Evolutionary conservation across 1,140 invertebrate genomes (phyloP).

Genomic region (Camponotus floridanus): DNA sequence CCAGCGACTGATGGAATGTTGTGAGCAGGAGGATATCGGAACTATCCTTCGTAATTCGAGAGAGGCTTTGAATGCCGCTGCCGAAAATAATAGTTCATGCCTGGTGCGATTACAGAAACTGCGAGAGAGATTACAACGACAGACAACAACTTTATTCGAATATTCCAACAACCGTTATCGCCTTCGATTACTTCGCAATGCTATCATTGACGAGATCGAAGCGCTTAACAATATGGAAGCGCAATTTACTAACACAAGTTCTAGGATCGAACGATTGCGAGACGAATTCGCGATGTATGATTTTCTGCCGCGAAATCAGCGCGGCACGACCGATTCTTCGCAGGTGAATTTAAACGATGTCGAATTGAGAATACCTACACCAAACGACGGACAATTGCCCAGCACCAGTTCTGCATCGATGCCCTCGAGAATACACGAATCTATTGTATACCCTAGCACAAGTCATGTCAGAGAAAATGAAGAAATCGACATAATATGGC

Average conservation of each 20-base stretch:
- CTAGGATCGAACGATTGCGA: conserved; percentile 72
- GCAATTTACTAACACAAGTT: conserved; percentile 69
- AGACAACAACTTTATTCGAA: conserved; percentile 58
- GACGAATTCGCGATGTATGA: conserved; percentile 64
- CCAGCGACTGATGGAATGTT: conserved; percentile 62
- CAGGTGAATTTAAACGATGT: conserved; percentile 39
- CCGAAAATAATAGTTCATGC: conserved; percentile 70
- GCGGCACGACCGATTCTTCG: conserved; percentile 20
- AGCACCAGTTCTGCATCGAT: conserved; percentile 49
- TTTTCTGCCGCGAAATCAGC: conserved; percentile 46
- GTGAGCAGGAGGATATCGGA: conserved; percentile 62
- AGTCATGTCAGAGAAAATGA: conserved; percentile 16
- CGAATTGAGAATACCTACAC: conserved; percentile 16
- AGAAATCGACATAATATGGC: not conserved
- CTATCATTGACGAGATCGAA: conserved; percentile 73
- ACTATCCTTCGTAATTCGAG: conserved; percentile 65
- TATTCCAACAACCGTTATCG: conserved; percentile 56
- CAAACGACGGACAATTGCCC: conserved; percentile 46
- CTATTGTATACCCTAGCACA: conserved; percentile 32
- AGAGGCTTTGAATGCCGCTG: conserved; percentile 68
- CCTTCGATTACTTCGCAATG: conserved; percentile 66
- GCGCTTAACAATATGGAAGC: conserved; percentile 74
- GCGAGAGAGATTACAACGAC: conserved; percentile 66
- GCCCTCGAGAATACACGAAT: conserved; percentile 19
- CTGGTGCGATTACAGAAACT: conserved; percentile 69